A percentile compares a stretch with the other conserved stretches of the same genome.
phyloP scores from a whole-genome alignment of 2,113 vertebrate genomes.

The Jaculus jaculus region DNA sequence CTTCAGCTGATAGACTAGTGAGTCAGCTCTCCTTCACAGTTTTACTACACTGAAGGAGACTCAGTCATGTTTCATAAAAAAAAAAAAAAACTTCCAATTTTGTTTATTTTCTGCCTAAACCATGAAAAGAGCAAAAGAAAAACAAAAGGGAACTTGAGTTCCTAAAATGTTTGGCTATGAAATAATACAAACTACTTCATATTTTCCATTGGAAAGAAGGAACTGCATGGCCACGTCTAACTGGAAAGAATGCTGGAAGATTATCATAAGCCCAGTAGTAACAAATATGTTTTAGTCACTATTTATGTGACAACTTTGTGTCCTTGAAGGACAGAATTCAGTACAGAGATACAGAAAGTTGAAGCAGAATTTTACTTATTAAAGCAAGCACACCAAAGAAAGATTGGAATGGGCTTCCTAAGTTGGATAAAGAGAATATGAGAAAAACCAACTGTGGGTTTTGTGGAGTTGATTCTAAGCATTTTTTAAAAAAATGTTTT shows the following conservation, averaged over 20 bases:
- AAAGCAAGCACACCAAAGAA: too few species aligned
- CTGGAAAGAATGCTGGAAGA: neutral
- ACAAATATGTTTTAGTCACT: neutral
- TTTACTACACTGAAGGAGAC: neutral
- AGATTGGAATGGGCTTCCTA: too few species aligned
- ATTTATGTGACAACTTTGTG: neutral
- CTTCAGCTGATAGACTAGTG: neutral
- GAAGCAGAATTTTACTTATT: too few species aligned
- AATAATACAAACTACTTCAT: neutral
- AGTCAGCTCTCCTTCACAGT: neutral
- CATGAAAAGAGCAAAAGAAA: neutral
- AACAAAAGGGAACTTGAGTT: neutral
- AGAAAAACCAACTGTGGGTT: too few species aligned
- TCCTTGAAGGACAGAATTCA: neutral
- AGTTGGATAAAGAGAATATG: too few species aligned
- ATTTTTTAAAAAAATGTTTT: neutral
- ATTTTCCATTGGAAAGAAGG: neutral
- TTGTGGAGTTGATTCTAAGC: too few species aligned
- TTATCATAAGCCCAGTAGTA: neutral
- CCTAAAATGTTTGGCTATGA: neutral
- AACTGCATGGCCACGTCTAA: neutral
- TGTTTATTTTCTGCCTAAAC: neutral
- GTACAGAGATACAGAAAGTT: too few species aligned
- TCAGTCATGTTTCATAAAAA: neutral
- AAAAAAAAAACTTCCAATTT: neutral